Percentiles rank a stretch among this genome's conserved stretches.
Evolutionary conservation across 2,113 vertebrate species (phyloP).

Genomic region (Clarias magur): DNA sequence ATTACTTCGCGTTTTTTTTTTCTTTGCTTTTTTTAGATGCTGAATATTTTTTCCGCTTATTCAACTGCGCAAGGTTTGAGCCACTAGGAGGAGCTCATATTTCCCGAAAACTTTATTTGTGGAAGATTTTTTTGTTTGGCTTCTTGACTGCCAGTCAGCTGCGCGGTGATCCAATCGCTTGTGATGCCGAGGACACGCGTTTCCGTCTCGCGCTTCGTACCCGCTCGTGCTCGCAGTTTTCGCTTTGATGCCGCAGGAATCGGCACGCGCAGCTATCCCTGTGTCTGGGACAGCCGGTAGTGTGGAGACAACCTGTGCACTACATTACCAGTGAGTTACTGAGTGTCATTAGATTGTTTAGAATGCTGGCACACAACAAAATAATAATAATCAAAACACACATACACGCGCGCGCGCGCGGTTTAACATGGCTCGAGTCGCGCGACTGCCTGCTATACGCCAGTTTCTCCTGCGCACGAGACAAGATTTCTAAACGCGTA

Average conservation of each 20-base stretch:
- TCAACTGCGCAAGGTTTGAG: neutral
- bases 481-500: neutral
- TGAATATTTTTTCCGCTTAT: neutral
- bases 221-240: neutral
- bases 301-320: neutral
- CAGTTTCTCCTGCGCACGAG: neutral
- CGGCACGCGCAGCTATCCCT: neutral
- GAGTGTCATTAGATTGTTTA: neutral
- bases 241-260: neutral
- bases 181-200: neutral
- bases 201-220: neutral
- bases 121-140: constrained; percentile 40
- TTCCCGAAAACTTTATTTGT: constrained; percentile 36
- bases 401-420: too few relatives aligned
- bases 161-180: constrained; percentile 10
- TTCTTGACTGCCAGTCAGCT: constrained; percentile 33
- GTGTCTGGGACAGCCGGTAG: neutral
- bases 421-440: neutral
- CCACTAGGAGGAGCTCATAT: constrained; percentile 46
- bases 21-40: neutral
- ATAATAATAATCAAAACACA: neutral
- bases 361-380: neutral
- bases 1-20: too few relatives aligned
- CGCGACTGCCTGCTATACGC: neutral
- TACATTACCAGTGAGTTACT: constrained; percentile 5